Conservation (phyloP, 2,113 vertebrate genomes). For the Emydura subglobosa region DNA sequence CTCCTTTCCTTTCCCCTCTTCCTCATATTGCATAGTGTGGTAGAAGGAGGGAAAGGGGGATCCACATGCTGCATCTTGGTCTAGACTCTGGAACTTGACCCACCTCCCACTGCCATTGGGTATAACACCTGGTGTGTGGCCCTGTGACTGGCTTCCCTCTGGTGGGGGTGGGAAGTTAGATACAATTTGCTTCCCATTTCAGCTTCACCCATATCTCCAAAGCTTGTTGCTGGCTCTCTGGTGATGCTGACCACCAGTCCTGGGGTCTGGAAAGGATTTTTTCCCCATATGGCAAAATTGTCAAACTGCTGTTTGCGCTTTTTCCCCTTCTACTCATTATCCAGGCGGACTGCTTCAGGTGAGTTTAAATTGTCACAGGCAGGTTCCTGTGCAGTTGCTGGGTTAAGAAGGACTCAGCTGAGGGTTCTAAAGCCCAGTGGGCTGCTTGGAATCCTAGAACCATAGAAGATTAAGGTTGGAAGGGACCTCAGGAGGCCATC, state of each 20-base stretch:
- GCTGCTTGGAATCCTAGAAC: background rate
- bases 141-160: too few species aligned
- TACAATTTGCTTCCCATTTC: background rate
- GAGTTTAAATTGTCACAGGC: background rate
- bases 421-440: background rate
- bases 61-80: background rate
- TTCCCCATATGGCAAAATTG: background rate
- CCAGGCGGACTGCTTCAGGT: fast-evolving
- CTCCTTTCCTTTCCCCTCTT: background rate
- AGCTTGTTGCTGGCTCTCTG: background rate
- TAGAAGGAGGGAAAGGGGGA: background rate
- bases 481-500: too few species aligned
- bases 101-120: background rate
- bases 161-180: too few species aligned
- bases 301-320: background rate
- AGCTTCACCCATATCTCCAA: background rate
- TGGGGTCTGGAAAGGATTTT: background rate
- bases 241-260: background rate
- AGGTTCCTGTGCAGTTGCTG: background rate
- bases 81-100: background rate
- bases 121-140: background rate
- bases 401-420: background rate
- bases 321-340: background rate
- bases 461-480: too few species aligned
- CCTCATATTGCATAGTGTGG: background rate